phyloP scores from a whole-genome alignment of 53 echinoderm and acorn worm genomes.

The Arbacia lixula region DNA sequence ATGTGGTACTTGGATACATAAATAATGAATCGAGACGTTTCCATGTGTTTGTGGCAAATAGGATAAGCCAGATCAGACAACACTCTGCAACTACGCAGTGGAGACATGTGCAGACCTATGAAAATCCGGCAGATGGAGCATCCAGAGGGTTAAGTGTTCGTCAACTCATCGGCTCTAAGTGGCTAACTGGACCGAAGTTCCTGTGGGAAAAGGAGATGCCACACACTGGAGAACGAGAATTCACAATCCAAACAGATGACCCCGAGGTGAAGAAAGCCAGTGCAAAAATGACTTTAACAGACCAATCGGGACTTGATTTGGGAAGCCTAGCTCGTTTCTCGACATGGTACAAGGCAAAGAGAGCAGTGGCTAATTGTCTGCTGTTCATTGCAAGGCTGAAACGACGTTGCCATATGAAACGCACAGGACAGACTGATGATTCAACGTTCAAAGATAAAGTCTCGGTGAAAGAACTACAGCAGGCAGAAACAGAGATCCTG shows the following conservation, averaged over 20 bases:
- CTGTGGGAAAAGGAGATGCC: not conserved
- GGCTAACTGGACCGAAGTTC: slow-evolving; percentile 50
- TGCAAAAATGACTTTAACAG: not conserved
- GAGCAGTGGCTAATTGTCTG: slow-evolving; percentile 63
- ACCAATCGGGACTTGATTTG: not conserved
- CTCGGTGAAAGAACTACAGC: slow-evolving; percentile 23
- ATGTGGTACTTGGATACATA: slow-evolving; percentile 68
- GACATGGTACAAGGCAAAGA: slow-evolving; percentile 48
- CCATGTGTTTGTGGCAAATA: slow-evolving; percentile 75
- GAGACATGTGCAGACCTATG: slow-evolving; percentile 54
- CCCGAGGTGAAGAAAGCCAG: slow-evolving; percentile 55
- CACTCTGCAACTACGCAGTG: slow-evolving; percentile 56
- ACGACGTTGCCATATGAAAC: not conserved
- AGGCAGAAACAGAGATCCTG: slow-evolving; percentile 53
- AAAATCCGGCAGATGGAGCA: slow-evolving; percentile 64
- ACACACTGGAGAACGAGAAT: not conserved
- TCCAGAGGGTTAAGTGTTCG: slow-evolving; percentile 54
- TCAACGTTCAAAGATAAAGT: not conserved
- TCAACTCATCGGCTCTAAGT: slow-evolving; percentile 17
- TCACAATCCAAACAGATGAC: slow-evolving; percentile 42
- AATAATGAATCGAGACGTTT: slow-evolving; percentile 54
- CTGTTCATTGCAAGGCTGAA: slow-evolving; percentile 38
- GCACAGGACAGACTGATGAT: not conserved
- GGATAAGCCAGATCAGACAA: slow-evolving; percentile 55
- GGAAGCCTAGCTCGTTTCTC: slow-evolving; percentile 58